Evolutionary conservation across 2,797 vertebrate species (phyloP).

Genomic region (Echiichthys vipera): DNA sequence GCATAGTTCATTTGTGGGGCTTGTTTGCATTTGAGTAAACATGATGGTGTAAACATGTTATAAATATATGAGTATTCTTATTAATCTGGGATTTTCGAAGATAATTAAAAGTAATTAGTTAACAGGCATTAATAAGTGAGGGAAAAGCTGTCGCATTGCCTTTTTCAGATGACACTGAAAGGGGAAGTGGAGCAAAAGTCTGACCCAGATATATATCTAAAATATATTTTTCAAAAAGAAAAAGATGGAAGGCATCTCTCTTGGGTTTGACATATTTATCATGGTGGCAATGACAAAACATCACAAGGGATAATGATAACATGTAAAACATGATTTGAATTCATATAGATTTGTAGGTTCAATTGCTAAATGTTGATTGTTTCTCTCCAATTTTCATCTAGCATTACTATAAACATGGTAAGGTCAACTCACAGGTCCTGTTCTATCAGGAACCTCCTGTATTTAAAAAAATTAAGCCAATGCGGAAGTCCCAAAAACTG

Average conservation of each 20-base stretch:
- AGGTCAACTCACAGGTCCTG: no score
- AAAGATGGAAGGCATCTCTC: slow-evolving; percentile 10
- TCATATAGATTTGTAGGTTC: background rate
- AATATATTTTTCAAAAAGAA: background rate
- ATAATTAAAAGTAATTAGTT: slow-evolving; percentile 80
- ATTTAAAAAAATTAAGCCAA: no score
- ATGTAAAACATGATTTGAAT: slow-evolving; percentile 4
- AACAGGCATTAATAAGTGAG: slow-evolving; percentile 78
- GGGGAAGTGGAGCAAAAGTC: slow-evolving; percentile 29
- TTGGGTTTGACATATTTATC: slow-evolving; percentile 21
- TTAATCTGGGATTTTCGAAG: slow-evolving; percentile 72
- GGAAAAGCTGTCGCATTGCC: slow-evolving; percentile 68
- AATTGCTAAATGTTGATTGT: background rate
- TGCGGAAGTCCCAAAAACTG: no score
- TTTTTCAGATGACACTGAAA: slow-evolving; percentile 61
- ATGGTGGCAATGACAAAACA: slow-evolving; percentile 2
- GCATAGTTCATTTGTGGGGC: slow-evolving; percentile 66
- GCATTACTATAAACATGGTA: background rate
- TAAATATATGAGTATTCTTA: slow-evolving; percentile 76
- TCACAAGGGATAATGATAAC: slow-evolving; percentile 1
- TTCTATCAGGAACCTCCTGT: no score
- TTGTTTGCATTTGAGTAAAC: slow-evolving; percentile 79
- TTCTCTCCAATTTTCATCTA: background rate
- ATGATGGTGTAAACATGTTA: slow-evolving; percentile 74
- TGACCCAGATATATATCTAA: slow-evolving; percentile 60